A percentile compares a stretch with the other conserved stretches of the same genome.
phyloP scores from a whole-genome alignment of 2,797 vertebrate genomes.

The Orestias chungarensis region DNA sequence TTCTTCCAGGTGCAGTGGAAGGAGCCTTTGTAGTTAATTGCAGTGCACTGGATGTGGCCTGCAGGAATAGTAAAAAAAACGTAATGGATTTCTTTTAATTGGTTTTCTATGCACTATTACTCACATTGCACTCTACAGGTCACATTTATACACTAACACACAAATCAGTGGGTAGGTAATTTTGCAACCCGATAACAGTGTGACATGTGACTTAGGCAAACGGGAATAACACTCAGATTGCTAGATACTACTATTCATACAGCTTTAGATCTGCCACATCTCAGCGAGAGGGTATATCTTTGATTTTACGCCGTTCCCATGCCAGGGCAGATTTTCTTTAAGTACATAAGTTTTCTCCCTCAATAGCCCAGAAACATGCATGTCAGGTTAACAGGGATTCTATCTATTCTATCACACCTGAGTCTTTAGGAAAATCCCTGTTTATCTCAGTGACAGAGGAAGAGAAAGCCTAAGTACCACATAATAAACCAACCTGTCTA shows the following conservation, averaged over 20 bases:
- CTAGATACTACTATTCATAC: not conserved
- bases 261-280: not conserved
- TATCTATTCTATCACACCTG: too few relatives aligned
- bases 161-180: not conserved
- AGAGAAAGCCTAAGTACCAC: not conserved
- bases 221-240: not conserved
- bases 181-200: not conserved
- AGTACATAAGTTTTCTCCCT: not conserved
- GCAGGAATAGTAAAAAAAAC: conserved; percentile 11
- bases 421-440: too few relatives aligned
- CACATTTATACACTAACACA: not conserved
- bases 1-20: conserved; percentile 76
- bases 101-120: not conserved
- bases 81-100: not conserved
- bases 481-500: too few relatives aligned
- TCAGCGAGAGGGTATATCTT: too few relatives aligned
- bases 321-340: not conserved
- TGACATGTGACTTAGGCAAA: not conserved
- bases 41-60: conserved; percentile 74
- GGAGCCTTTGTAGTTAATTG: conserved; percentile 72
- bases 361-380: not conserved
- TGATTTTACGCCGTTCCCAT: too few relatives aligned
- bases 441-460: too few relatives aligned
- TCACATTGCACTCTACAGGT: not conserved
- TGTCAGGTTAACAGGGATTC: not conserved